Evolutionary conservation across 2,797 vertebrate genomes (phyloP), one percentile per base, ranked within the genome.

Genomic region (Sternarchorhynchus goeldii): DNA sequence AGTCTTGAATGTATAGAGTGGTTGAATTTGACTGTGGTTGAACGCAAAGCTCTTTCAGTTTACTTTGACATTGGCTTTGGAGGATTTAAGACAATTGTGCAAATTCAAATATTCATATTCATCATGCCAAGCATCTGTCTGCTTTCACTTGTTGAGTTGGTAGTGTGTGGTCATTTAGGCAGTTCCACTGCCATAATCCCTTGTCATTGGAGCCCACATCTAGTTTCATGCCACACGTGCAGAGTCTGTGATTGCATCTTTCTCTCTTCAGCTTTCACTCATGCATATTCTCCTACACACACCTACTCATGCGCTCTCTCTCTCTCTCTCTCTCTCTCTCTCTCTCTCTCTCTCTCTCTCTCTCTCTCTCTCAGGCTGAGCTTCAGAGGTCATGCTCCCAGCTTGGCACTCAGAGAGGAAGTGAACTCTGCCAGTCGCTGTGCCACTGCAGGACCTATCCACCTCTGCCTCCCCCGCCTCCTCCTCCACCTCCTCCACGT

Each of bases 401-500:
- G 91, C 90, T 93, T 84, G 90, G 92, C 92, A 91, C 87, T 82
- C 94, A 95, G 83, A 93, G 93, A 89, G 93, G 92, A 91, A 93
- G 93, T 32, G 93, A 96, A 87, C 94, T 92, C 88, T 97, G 95
- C 91, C 95, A 96, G 89, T 88, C 95, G 88, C 86, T 95, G 86
- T 97, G 96, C 91, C 95, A 95, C 86, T 97, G 96, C 93, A 93
- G 95, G 90, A 94, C 93, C 80, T 96, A 96, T 65, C 96, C 96
- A 56, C 95, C 92, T 5, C 91, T 96, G 20, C 97, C 96, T 59
- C 97, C 96, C 0, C 97, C 96, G 0, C 97, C 97, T 0, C 97
- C 96, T 3, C 96, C 97, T 0, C 97, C 96, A 0, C 92, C 92
- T 75, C 93, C 96, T 86, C 0, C 96, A 83, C 89, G 90, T 84